phyloP scores from a whole-genome alignment of 2,888 invertebrate species.

The Caenorhabditis imperialis region DNA sequence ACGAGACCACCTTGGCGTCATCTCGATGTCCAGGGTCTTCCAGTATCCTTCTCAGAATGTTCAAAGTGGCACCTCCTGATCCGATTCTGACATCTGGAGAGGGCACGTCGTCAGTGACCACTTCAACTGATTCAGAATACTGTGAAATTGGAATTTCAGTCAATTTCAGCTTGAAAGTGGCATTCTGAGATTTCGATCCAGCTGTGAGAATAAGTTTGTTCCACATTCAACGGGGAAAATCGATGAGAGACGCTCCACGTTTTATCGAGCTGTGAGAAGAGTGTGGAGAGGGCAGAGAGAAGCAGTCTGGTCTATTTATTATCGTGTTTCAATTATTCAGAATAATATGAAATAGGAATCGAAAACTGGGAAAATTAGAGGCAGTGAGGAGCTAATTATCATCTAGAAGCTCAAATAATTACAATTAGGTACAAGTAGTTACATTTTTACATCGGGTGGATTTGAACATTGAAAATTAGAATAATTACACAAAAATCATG shows the following conservation, averaged over 20 bases:
- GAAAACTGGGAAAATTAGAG: no score
- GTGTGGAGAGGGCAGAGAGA: no score
- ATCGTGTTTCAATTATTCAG: no score
- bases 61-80: slow-evolving; percentile 60
- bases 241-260: slow-evolving; percentile 13
- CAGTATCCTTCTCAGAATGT: slow-evolving; percentile 26
- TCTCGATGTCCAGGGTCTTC: neutral
- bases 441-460: no score
- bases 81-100: slow-evolving; percentile 44
- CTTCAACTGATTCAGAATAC: slow-evolving; percentile 14
- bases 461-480: no score
- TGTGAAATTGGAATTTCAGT: neutral
- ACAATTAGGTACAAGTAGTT: no score
- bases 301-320: no score
- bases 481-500: slow-evolving; percentile 44
- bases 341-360: no score
- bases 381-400: no score
- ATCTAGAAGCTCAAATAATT: no score
- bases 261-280: no score
- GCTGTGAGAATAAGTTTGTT: slow-evolving; percentile 59
- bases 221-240: slow-evolving; percentile 54
- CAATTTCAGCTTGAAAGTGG: slow-evolving; percentile 34
- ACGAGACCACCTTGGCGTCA: no score
- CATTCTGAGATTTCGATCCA: slow-evolving; percentile 50
- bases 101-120: slow-evolving; percentile 42